phyloP scores from a whole-genome alignment of 2,888 invertebrate species.

The Sceliomorpha sp. region DNA sequence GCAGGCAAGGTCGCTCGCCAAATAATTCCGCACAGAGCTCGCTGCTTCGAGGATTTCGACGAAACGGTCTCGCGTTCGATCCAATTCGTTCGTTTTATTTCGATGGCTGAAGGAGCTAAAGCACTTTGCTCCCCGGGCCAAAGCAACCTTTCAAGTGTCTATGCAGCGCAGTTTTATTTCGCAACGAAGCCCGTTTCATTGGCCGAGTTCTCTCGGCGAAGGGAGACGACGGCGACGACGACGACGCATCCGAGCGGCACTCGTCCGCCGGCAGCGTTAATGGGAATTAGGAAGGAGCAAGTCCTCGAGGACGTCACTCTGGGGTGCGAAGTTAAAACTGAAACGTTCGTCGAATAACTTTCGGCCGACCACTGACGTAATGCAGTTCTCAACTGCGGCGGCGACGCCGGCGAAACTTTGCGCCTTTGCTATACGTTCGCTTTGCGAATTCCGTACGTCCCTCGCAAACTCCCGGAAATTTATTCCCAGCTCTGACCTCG shows the following conservation, averaged over 20 bases:
- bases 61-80: no score
- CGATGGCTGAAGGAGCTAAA: no score
- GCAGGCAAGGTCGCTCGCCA: no score
- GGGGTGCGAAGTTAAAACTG: conserved; percentile 6
- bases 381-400: conserved; percentile 21
- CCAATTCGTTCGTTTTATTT: no score
- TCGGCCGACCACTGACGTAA: conserved; percentile 16
- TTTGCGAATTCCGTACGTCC: not conserved
- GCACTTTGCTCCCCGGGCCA: no score
- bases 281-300: not conserved
- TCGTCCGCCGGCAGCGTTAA: not conserved
- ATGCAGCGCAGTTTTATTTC: not conserved
- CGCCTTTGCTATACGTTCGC: not conserved
- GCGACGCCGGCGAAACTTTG: not conserved
- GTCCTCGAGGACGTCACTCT: not conserved
- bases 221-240: not conserved
- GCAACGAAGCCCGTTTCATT: not conserved
- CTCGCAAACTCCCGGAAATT: no score
- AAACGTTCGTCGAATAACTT: conserved; percentile 24
- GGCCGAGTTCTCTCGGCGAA: no score
- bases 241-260: no score
- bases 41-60: no score
- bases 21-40: no score
- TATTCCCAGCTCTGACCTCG: no score
- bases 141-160: no score